Evolutionary conservation across 1,140 invertebrate species (phyloP), one percentile per base, ranked within the genome.

Genomic region (Camponotus floridanus): DNA sequence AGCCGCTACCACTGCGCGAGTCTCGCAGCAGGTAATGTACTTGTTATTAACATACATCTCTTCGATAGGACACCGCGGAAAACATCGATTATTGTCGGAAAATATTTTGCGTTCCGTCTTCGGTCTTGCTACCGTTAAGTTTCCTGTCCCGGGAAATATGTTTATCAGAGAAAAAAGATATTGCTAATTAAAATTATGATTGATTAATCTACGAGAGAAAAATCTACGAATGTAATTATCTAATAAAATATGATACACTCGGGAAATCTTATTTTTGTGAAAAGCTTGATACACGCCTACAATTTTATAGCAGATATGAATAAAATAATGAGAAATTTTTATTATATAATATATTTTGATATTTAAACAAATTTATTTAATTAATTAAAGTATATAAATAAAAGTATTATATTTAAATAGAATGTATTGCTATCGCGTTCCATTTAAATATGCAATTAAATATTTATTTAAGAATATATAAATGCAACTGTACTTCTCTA

Each of bases 31-130:
- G 39, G 42, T 80, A 59, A 70, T 74, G 61, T 62, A 48, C 61
- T 83, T n/a, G 45, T 83, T 61, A 83, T 62, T 74, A 48, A 71
- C 55, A 36, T 33, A 55, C 13, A 62, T 74, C 33, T 74, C 55
- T 18, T 51, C 6, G 55, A 73, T 39, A 48, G 13, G 45, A 21
- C 2, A 55, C 1, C n/a, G 9, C 45, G 59, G 18, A 73, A 79
- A 36, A 61, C 73, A 2, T 8, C 15, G 45, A 67, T 61, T 36
- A 81, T 61, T n/a, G 26, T 15, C 2, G n/a, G 48, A 15, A 73
- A 73, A 73, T 51, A 55, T 21, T 57, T 36, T 2, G 13, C 45
- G 55, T 74, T 68, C 33, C 64, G 64, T 8, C 31, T 73, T 31
- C 11, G 57, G 26, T 31, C 45, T 45, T 11, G 15, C 13, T 42